phyloP scores from a whole-genome alignment of 2,113 vertebrate genomes.

The Nesoenas mayeri region DNA sequence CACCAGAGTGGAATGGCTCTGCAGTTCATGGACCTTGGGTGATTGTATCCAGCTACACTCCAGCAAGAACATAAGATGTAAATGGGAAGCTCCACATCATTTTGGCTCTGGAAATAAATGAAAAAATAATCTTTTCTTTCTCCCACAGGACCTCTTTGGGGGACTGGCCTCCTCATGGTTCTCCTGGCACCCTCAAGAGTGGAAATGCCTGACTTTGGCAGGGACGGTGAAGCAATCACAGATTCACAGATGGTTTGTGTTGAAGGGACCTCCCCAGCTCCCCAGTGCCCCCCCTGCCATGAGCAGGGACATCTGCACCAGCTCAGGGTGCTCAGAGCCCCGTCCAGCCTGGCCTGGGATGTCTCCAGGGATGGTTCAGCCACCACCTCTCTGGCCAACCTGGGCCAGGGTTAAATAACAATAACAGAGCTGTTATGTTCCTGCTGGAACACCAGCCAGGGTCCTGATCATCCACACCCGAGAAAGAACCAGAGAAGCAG shows the following conservation, averaged over 20 bases:
- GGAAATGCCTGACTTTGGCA: background rate
- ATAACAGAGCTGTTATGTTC: background rate
- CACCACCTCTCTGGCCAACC: too few species aligned
- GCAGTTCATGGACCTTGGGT: background rate
- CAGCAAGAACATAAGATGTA: background rate
- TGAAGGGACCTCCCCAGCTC: too few species aligned
- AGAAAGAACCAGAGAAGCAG: background rate
- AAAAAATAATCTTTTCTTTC: background rate
- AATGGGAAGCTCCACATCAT: background rate
- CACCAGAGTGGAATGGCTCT: background rate
- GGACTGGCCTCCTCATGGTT: background rate
- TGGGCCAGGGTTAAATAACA: too few species aligned
- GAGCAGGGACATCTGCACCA: too few species aligned
- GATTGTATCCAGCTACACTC: fast-evolving
- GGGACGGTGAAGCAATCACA: background rate
- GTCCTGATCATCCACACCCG: background rate
- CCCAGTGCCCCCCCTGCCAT: too few species aligned
- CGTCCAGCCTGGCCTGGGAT: too few species aligned
- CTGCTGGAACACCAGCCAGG: background rate
- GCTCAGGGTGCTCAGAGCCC: too few species aligned
- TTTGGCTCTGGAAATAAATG: background rate
- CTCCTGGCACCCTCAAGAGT: background rate
- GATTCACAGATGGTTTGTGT: too few species aligned
- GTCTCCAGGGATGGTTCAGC: too few species aligned
- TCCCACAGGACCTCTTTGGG: background rate